Evolutionary conservation across 2,113 vertebrate genomes (phyloP), one percentile per base, ranked within the genome.

Genomic region (Xenus cinereus): DNA sequence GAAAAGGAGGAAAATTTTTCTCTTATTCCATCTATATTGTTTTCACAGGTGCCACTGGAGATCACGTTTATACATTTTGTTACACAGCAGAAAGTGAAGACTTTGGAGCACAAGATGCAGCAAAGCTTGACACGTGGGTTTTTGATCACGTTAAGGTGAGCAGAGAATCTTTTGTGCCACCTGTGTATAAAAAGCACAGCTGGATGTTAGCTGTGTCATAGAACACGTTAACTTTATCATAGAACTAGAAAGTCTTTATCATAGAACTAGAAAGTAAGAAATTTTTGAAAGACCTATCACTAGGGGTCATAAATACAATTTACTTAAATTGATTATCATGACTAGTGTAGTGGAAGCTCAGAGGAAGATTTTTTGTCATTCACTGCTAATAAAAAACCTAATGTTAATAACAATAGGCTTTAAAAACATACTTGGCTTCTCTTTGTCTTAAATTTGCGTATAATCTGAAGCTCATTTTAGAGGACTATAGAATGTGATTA

Each of bases 101-200:
- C 93, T 99, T 99, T 78, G 99, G 99, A 92, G 98, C 99, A 41
- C 88, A 98, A 24, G 99, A 99, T 96, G 99, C 99, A 59, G 98
- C 99, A 30, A 98, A 98, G 71, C 98, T 99, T 71, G 99, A 99
- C 90, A 98, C 82, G 1, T 99, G 99, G 99, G 99, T 99, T 94
- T 99, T 99, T 97, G 98, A 99, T 81, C 98, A 98, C 95, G 98
- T 99, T 84, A 99, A 99, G 98, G 99, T 99, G 62, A 54, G 91
- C 79, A 69, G 45, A 91, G 8, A 82, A 76, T 48, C 39, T 37
- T 87, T 89, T 69, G 12, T 67, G 32, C 30, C 66, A n/a, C 13
- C 28, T 82, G 4, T 50, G 23, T 39, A 21, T 85, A 53, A 75
- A 78, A 79, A 66, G 13, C 20, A 64, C 45, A 69, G 10, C 46